Conservation (phyloP, 2,888 invertebrate species). For the Aspidiotus destructor region DNA sequence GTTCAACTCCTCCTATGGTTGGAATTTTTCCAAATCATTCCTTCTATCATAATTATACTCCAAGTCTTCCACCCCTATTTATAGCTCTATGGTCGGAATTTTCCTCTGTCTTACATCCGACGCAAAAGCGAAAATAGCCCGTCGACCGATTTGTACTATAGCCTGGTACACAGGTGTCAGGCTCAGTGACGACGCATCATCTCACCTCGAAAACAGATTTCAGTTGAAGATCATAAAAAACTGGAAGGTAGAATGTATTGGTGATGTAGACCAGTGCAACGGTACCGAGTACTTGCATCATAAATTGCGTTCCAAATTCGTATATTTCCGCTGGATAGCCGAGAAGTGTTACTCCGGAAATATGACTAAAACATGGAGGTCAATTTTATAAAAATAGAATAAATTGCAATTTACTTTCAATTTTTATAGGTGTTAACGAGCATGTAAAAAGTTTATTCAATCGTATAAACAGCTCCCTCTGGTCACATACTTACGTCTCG, state of each 20-base stretch:
- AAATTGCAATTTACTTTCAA: background rate
- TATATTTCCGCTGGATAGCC: constrained; percentile 69
- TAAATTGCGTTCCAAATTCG: constrained; percentile 49
- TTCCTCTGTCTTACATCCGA: too few species aligned
- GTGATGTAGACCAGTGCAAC: constrained; percentile 15
- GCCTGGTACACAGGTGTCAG: too few species aligned
- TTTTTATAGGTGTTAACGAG: background rate
- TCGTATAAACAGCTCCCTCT: too few species aligned
- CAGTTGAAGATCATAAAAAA: constrained; percentile 62
- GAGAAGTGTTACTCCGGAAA: constrained; percentile 62
- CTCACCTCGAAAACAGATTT: constrained; percentile 65
- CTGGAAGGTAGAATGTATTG: constrained; percentile 50
- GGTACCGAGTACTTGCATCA: constrained; percentile 1
- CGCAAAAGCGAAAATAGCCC: too few species aligned
- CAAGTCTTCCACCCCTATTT: too few species aligned
- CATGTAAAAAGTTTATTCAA: too few species aligned
- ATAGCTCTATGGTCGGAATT: too few species aligned
- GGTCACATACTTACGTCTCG: too few species aligned
- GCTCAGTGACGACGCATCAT: background rate
- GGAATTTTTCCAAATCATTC: too few species aligned
- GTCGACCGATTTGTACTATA: too few species aligned
- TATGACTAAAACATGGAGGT: constrained; percentile 49
- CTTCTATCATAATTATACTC: too few species aligned
- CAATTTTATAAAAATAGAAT: background rate
- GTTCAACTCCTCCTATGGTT: too few species aligned